Evolutionary conservation across 2,888 invertebrate genomes (phyloP), one percentile per base, ranked within the genome.

Genomic region (Lagria hirta): DNA sequence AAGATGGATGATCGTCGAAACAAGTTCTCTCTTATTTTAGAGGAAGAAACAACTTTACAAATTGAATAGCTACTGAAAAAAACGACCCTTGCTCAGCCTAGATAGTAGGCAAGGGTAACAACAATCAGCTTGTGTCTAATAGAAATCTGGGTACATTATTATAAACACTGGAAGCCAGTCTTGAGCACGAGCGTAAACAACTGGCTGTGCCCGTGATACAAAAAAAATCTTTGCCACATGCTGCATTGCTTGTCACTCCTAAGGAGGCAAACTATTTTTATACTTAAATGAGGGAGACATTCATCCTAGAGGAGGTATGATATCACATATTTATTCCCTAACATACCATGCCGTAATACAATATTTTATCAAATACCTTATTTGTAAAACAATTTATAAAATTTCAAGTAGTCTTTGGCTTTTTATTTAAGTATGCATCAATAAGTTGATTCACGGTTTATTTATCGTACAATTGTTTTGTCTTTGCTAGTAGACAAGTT

Each of bases 101-200:
- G 16, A 12, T 16, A n/a, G 24, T 16, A 34, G 23, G 24, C 35
- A 10, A 28, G 37, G 37, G 37, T 14, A 28, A 27, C 28, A 28
- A 37, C 37, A 37, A 28, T 28, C 27, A 12, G 12, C 37, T 23
- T 24, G 20, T 16, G 34, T 23, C 37, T 22, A 29, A 28, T 20
- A 32, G 21, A 14, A 34, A 34, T 34, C 42, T 34, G 42, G 33
- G 22, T 34, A 22, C 29, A 43, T 43, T n/a, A n/a, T 43, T 32
- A 45, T 45, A 28, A 45, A 45, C 35, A 45, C 40, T 40, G 21
- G 47, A 37, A 43, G 43, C 38, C 43, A 22, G 37, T 47, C 34
- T 10, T 28, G 34, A 34, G 48, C 48, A 48, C 48, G 48, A 48
- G 48, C 48, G 48, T 44, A 44, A 44, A 44, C 43, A 43, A 40